Evolutionary conservation across 2,113 vertebrate species (phyloP), one percentile per base, ranked within the genome.

Genomic region (Heliornis fulica): DNA sequence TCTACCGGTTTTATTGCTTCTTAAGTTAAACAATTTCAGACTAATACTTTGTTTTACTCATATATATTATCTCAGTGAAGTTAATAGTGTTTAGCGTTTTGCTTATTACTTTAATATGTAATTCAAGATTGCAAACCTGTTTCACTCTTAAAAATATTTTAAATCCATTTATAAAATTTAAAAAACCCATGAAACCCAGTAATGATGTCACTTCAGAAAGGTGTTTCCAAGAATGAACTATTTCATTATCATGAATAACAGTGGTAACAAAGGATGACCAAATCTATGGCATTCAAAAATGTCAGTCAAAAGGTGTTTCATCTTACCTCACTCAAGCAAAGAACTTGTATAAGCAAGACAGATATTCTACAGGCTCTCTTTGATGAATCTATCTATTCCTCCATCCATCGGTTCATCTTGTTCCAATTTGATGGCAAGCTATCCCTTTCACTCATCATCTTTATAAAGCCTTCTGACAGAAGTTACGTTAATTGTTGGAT

Each of bases 391-490:
- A 56, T 70, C 83, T 45, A 38, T 61, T 84, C 84, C 34, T 82
- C 21, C 74, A 81, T 69, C 76, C 80, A 93, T 60, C 57, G 81
- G 81, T 91, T 90, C 53, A 15, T 80, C 48, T 87, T 83, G 36
- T 38, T 80, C 64, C 32, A 89, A 94, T 94, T 77, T 69, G 38
- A 96, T 66, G 95, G 45, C 46, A 85, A 96, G 38, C 57, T 95
- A 96, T 50, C 48, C 48, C 19, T 90, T 86, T 88, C 61, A 91
- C 17, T 93, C 26, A 76, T 69, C 69, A 38, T 85, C 63, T 94
- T 93, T 93, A 82, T 7, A 76, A 94, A 74, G 70, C 38, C 41
- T 87, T 95, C 59, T 74, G 85, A 81, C 61, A 95, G 56, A 81
- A 63, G 77, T 45, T 64, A 95, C 88, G 53, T 90, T 78, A 95